A percentile compares a stretch with the other conserved stretches of the same genome.
phyloP scores from a whole-genome alignment of 1,140 invertebrate species.

The Rhopalosiphum maidis region DNA sequence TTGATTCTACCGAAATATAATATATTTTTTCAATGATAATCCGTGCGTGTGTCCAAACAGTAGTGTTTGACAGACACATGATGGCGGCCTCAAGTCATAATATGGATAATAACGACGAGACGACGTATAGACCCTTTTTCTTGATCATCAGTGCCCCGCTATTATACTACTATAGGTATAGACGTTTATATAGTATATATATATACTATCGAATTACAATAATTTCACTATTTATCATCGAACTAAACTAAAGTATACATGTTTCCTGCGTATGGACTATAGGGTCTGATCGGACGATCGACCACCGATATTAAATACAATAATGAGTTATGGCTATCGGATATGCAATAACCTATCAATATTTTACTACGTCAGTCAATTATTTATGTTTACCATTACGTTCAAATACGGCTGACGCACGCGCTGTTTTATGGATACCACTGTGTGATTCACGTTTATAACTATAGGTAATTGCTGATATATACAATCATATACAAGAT shows the following conservation, averaged over 20 bases:
- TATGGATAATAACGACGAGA: slow-evolving; percentile 10
- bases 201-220: slow-evolving; percentile 33
- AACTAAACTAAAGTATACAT: neutral
- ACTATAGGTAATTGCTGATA: neutral
- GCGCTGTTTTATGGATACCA: neutral
- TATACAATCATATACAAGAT: neutral
- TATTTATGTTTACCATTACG: slow-evolving; percentile 32
- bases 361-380: slow-evolving; percentile 27
- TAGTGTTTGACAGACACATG: slow-evolving; percentile 42
- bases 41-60: slow-evolving; percentile 7
- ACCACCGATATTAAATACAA: neutral
- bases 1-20: slow-evolving; percentile 39
- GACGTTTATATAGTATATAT: neutral
- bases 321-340: slow-evolving; percentile 43
- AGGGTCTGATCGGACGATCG: neutral
- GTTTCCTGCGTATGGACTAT: neutral
- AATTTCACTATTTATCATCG: slow-evolving; percentile 52
- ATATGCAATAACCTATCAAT: slow-evolving; percentile 46
- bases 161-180: neutral
- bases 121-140: neutral
- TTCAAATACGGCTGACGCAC: slow-evolving; percentile 1
- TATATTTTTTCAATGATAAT: neutral
- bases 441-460: neutral
- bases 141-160: neutral
- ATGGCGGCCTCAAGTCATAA: neutral